Base-by-base conservation (phyloP, 2,113 vertebrate genomes). In the Cynopterus brachyotis region DNA sequence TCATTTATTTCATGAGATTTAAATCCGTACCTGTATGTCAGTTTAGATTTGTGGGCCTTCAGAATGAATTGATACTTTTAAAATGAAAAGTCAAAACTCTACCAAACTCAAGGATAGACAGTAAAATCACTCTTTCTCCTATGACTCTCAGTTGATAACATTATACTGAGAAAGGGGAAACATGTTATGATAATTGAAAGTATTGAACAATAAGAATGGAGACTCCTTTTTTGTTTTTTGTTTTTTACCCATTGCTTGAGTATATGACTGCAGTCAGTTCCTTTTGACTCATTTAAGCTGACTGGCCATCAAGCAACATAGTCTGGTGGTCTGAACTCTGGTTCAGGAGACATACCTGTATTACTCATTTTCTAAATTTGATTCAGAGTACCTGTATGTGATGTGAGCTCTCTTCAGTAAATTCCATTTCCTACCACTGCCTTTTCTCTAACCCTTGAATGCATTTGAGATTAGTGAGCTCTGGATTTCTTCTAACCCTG, bases 1-100 rank as follows among this genome's bases (percentile, higher is more conserved):
- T 96, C 53, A 95, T 67, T 82, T 83, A 73, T 72, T 91, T 91
- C 5, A 40, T 42, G 53, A 95, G 47, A 64, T 82, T 87, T 93
- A 53, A 70, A 64, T 78, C 12, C 26, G 47, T 32, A 87, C 40
- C 8, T 83, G 28, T 24, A 26, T 88, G 42, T 66, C 72, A 83
- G 92, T 90, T 93, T 94, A 64, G 66, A 16, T 47, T 92, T 91
- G 11, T 66, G 40, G 55, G 35, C 24, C 47, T 95, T 94, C 53
- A 13, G 83, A 95, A 67, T 62, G 35, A 37, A 60, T 40, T 62
- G 9, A 73, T 72, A 35, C 1, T 45, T 87, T 93, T 20, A 59
- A 93, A 91, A 37, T n/a, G 2, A n/a, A n/a, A 94, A 84, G 35
- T 26, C 13, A 69, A 37, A 66, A 64, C 73, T 83, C 37, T 10